These are phyloP conservation scores for Bothrops alternatus DNA, from an alignment of 2,797 vertebrate genomes.

Conservation along the genomic window DNA sequence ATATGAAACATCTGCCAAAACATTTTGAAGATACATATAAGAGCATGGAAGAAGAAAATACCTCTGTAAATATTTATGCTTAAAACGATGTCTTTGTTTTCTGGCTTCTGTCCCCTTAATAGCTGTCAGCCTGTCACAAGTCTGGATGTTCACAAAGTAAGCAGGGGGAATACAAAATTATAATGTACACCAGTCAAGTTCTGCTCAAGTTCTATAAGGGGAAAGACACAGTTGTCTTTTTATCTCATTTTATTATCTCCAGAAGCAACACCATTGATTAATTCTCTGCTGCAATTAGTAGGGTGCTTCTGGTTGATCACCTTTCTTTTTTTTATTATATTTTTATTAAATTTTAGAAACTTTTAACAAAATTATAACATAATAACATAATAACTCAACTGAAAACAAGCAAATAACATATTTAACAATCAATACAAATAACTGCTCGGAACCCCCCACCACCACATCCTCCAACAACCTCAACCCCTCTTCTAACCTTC, in stretches of 20 bases:
- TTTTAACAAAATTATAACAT: no score
- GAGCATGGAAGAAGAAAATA: slow-evolving; percentile 52
- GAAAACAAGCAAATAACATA: no score
- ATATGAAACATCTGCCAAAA: slow-evolving; percentile 67
- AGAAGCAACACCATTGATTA: slow-evolving; percentile 65
- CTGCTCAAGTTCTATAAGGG: slow-evolving; percentile 27
- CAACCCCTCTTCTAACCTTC: no score
- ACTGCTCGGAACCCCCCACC: no score
- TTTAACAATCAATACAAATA: no score
- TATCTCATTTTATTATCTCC: slow-evolving; percentile 55
- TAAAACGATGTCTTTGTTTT: slow-evolving; percentile 45
- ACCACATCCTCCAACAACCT: no score
- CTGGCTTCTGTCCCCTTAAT: slow-evolving; percentile 56
- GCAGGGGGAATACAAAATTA: slow-evolving; percentile 46
- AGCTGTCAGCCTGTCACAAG: slow-evolving; percentile 50
- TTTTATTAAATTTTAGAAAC: no score
- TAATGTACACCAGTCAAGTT: slow-evolving; percentile 36
- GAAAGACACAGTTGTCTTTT: slow-evolving; percentile 47
- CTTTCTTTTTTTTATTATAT: no score
- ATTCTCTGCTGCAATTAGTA: slow-evolving; percentile 61
- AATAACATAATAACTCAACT: no score
- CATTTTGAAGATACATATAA: slow-evolving; percentile 65
- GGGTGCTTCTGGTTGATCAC: slow-evolving; percentile 47
- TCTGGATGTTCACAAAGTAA: slow-evolving; percentile 34
- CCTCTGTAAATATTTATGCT: slow-evolving; percentile 64